Evolutionary conservation across 2,888 invertebrate genomes (phyloP).

Genomic region (Ametastegia equiseti): DNA sequence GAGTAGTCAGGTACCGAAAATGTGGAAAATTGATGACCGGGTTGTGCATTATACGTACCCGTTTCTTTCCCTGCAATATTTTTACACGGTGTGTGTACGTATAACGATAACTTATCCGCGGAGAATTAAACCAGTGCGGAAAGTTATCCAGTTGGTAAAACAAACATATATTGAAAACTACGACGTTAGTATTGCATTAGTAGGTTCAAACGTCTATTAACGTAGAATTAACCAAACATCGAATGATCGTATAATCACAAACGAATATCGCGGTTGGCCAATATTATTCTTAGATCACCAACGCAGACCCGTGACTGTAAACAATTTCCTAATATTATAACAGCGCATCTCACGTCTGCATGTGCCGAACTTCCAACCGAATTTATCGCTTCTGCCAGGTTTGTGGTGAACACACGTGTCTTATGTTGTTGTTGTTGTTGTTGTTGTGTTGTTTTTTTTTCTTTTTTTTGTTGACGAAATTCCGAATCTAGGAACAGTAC

Average conservation of each 20-base stretch:
- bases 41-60: too few relatives aligned
- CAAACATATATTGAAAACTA: constrained; percentile 5
- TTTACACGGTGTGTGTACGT: not conserved
- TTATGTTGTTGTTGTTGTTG: not conserved
- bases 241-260: constrained; percentile 2
- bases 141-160: constrained; percentile 7
- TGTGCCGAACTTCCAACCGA: not conserved
- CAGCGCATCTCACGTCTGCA: not conserved
- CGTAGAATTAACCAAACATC: constrained; percentile 13
- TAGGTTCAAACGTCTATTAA: constrained; percentile 6
- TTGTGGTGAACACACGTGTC: not conserved
- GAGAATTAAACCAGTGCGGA: not conserved
- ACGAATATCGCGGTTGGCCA: too few relatives aligned
- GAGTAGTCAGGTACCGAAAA: too few relatives aligned
- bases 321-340: constrained; percentile 24
- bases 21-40: not conserved
- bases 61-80: not conserved
- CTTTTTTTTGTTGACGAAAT: not conserved
- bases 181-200: not conserved
- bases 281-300: constrained; percentile 43
- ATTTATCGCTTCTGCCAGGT: not conserved
- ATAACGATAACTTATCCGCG: too few relatives aligned
- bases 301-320: constrained; percentile 34
- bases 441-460: not conserved
- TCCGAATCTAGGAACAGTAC: too few relatives aligned